A percentile compares a stretch with the other conserved stretches of the same genome.
Conservation (phyloP, 2,113 vertebrate genomes). For the Megaceryle torquata region DNA sequence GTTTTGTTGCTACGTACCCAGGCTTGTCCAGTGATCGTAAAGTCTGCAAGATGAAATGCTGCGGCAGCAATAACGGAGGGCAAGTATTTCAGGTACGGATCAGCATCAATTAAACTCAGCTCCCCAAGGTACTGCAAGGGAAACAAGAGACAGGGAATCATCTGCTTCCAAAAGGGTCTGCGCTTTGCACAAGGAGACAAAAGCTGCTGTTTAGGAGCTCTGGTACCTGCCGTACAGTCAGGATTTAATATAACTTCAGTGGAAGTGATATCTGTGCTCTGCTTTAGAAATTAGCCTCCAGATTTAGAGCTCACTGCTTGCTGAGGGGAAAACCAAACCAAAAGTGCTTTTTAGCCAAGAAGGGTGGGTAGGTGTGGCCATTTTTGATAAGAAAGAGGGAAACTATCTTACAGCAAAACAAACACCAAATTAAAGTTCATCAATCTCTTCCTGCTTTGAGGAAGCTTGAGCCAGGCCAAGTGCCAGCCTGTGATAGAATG, state of each 20-base stretch:
- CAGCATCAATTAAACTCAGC: constrained; percentile 91
- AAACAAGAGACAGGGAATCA: not conserved
- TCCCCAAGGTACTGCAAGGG: constrained; percentile 88
- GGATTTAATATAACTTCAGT: not conserved
- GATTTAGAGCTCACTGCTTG: not conserved
- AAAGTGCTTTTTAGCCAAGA: not conserved
- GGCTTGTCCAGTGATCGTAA: constrained; percentile 80
- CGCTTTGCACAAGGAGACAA: not conserved
- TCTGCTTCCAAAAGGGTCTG: not conserved
- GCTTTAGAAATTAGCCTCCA: not conserved
- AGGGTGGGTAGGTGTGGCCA: not conserved
- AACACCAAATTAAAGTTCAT: not conserved
- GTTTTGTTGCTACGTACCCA: constrained; percentile 80
- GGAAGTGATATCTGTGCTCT: not conserved
- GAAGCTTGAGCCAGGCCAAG: not conserved
- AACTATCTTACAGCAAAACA: not conserved
- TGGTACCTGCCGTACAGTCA: not conserved
- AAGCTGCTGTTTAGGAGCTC: not conserved
- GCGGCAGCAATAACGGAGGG: constrained; percentile 92
- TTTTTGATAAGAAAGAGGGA: not conserved
- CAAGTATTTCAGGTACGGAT: constrained; percentile 92
- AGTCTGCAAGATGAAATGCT: constrained; percentile 84
- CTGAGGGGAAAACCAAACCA: not conserved
- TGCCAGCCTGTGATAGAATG: not conserved
- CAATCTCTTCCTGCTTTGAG: not conserved